Evolutionary conservation across 2,797 vertebrate genomes (phyloP), one percentile per base, ranked within the genome.

Genomic region (Pempheris klunzingeri): DNA sequence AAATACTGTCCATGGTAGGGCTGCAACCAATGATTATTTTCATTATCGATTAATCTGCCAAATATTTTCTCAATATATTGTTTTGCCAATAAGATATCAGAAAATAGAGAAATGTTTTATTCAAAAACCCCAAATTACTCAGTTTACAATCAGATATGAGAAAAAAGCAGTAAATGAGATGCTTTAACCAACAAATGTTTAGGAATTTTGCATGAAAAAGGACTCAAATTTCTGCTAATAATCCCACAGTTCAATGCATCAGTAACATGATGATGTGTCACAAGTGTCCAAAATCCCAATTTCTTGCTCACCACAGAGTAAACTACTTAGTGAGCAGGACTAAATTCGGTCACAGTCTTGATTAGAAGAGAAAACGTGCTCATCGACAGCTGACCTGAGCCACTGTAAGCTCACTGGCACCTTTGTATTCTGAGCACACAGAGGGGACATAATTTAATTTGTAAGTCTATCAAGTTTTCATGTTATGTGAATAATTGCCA

Each of bases 361-460:
- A 61, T 20, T 13, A 64, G 7, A 43, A 18, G 28, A 12, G 38
- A 49, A 71, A 66, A n/a, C 26, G 13, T 38, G 47, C 32, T 73
- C 20, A 24, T 11, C 36, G 62, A 58, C 54, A 32, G 32, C 14
- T 71, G 57, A 61, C 65, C 39, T 46, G 34, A 78, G 17, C n/a
- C 26, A 9, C 47, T 44, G 58, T 36, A 12, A 50, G 15, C 52
- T 11, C 58, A 8, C 22, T 1, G 15, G 7, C 60, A 3, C n/a
- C 38, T 77, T 38, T 12, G 22, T 60, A 83, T 77, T 79, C 81
- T 28, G 49, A 71, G 64, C 68, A 61, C 74, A 75, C 38, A 28
- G 30, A 50, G 44, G 55, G 11, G 54, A 77, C 73, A 22, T 80
- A 12, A 81, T 89, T 79, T 44, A 58, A 87, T 89, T 89, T 82